Percentiles rank a stretch among this genome's conserved stretches.
Evolutionary conservation across 1,140 invertebrate species (phyloP).

Genomic region (Solen grandis): DNA sequence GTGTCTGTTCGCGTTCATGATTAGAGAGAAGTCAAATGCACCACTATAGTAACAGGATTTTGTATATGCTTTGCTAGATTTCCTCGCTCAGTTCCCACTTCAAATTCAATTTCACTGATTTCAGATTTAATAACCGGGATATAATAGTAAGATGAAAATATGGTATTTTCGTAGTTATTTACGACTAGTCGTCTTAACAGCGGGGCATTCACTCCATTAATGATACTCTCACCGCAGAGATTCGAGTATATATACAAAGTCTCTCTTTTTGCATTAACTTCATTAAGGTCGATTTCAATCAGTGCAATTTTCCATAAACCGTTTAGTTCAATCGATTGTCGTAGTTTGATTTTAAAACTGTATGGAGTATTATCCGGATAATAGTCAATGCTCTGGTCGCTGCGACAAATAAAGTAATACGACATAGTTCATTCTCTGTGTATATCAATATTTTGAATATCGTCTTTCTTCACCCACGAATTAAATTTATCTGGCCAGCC

Average conservation of each 20-base stretch:
- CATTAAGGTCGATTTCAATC: neutral
- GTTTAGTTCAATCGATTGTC: neutral
- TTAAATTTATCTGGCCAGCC: slow-evolving; percentile 54
- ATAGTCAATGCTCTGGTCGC: neutral
- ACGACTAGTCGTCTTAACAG: slow-evolving; percentile 1
- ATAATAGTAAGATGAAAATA: neutral
- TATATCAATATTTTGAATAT: slow-evolving; percentile 4
- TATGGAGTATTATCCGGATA: slow-evolving; percentile 7
- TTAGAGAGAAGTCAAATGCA: neutral
- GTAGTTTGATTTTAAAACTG: slow-evolving; percentile 12
- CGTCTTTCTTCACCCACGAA: slow-evolving; percentile 48
- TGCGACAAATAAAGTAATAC: slow-evolving; percentile 3
- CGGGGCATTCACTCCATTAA: slow-evolving; percentile 3
- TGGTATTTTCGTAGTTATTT: neutral
- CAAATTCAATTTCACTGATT: too few species aligned
- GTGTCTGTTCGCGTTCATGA: neutral
- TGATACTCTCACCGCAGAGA: slow-evolving; percentile 4
- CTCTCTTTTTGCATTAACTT: neutral
- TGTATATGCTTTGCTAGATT: too few species aligned
- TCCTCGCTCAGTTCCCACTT: neutral
- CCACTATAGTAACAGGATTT: neutral
- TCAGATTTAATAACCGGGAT: slow-evolving; percentile 1
- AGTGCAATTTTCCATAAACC: neutral
- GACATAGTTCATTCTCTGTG: slow-evolving; percentile 6
- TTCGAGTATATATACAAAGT: neutral